phyloP scores from a whole-genome alignment of 2,113 vertebrate species.

The Pteruthius melanotis region DNA sequence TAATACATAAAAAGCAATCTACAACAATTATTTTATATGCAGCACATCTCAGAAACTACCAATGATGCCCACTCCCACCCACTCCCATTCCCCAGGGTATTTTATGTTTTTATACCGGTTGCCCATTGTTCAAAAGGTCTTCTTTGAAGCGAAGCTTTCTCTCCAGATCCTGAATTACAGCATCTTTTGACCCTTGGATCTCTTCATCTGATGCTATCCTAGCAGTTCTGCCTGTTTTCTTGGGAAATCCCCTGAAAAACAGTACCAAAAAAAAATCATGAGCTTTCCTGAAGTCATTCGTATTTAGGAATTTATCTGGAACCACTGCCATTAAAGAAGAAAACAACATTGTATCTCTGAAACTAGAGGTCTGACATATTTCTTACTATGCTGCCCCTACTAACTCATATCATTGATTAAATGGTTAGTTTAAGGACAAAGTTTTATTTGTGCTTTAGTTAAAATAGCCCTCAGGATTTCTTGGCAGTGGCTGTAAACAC shows the following conservation, averaged over 20 bases:
- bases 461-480: not conserved
- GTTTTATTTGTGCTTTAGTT: not conserved
- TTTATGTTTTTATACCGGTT: slow-evolving; percentile 72
- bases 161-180: slow-evolving; percentile 97
- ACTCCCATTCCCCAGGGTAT: not conserved
- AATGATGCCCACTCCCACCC: not conserved
- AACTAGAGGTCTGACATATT: not conserved
- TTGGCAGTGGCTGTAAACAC: not conserved
- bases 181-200: slow-evolving; percentile 96
- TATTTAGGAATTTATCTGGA: not conserved
- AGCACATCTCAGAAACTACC: not conserved
- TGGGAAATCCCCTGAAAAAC: slow-evolving; percentile 83
- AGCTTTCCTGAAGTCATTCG: not conserved
- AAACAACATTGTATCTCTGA: not conserved
- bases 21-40: not conserved
- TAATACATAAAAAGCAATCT: not conserved
- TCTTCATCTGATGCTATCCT: slow-evolving; percentile 90
- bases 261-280: not conserved
- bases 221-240: slow-evolving; percentile 82
- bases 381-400: not conserved
- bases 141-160: slow-evolving; percentile 97
- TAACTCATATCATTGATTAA: not conserved
- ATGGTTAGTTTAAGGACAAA: not conserved
- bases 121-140: slow-evolving; percentile 92
- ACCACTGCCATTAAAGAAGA: not conserved